Evolutionary conservation across 2,797 vertebrate species (phyloP).

Genomic region (Rhabdomys pumilio): DNA sequence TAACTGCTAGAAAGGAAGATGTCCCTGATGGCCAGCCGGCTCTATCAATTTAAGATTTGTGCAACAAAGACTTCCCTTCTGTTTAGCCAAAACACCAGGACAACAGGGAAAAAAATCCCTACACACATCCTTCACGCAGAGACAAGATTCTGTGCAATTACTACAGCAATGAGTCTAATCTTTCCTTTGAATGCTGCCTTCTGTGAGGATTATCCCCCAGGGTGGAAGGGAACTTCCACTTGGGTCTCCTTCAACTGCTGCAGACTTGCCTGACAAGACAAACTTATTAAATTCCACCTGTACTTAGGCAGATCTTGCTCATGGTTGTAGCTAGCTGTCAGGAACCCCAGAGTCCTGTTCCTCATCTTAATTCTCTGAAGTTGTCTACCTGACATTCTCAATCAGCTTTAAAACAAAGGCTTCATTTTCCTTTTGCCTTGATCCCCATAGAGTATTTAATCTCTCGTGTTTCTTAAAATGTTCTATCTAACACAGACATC

Average conservation of each 20-base stretch:
- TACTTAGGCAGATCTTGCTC: not conserved
- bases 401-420: not conserved
- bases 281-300: not conserved
- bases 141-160: conserved; percentile 9
- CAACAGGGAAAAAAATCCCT: not conserved
- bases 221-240: not conserved
- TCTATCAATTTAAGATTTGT: not conserved
- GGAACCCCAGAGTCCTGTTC: no score
- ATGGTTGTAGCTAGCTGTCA: not conserved
- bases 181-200: not conserved
- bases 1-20: not conserved
- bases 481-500: not conserved
- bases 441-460: not conserved
- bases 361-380: not conserved
- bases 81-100: not conserved
- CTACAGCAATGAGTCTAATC: not conserved
- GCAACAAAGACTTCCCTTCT: not conserved
- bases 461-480: not conserved
- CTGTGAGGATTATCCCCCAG: not conserved
- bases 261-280: not conserved
- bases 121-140: not conserved
- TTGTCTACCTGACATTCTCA: not conserved
- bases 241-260: not conserved
- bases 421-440: not conserved
- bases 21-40: not conserved